These are phyloP conservation scores for Cryptus armator DNA, from an alignment of 2,888 invertebrate genomes.

Conservation along the genomic window DNA sequence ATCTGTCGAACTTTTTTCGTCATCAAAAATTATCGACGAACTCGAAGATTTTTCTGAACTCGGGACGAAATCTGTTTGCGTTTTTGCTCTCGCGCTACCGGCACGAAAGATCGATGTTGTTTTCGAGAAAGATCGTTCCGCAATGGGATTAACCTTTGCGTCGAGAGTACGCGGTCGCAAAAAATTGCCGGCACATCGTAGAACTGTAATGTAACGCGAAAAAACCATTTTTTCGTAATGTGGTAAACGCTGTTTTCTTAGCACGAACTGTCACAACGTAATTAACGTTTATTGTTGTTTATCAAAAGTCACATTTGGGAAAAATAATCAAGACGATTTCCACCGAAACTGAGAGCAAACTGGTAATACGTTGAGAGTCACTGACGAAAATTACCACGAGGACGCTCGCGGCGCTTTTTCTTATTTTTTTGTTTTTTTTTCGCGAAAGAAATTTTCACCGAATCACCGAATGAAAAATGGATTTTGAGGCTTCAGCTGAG, in stretches of 20 bases:
- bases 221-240: slow-evolving; percentile 31
- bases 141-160: background rate
- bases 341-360: background rate
- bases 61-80: background rate
- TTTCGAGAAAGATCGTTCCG: background rate
- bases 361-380: background rate
- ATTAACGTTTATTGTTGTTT: background rate
- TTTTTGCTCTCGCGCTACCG: background rate
- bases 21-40: background rate
- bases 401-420: background rate
- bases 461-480: background rate
- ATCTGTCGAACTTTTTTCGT: background rate
- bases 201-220: slow-evolving; percentile 48
- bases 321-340: background rate
- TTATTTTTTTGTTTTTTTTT: background rate
- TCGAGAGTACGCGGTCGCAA: background rate
- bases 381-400: slow-evolving; percentile 4
- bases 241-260: background rate
- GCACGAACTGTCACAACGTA: background rate
- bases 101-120: background rate
- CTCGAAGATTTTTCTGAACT: background rate
- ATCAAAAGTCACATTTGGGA: background rate
- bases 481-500: background rate
- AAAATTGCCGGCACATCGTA: slow-evolving; percentile 16
- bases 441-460: background rate